These are phyloP conservation scores for Gambusia holbrooki DNA, from an alignment of 2,113 vertebrate genomes.

Conservation along the genomic window DNA sequence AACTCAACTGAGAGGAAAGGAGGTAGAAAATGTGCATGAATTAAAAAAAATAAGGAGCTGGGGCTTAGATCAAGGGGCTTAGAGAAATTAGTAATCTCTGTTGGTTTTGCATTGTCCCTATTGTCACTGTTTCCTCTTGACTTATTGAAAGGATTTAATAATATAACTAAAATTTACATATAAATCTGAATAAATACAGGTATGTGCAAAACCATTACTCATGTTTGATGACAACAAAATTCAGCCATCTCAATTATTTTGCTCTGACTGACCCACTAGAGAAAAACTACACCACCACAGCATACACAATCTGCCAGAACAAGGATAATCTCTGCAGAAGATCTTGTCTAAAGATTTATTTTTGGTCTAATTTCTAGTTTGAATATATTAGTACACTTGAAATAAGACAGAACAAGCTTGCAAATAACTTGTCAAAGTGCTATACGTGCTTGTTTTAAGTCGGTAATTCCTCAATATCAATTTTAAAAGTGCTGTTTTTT, in stretches of 20 bases:
- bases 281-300: neutral
- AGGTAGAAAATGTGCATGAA: neutral
- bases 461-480: too few relatives aligned
- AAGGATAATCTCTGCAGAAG: neutral
- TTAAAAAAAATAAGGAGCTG: slow-evolving; percentile 10
- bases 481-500: too few relatives aligned
- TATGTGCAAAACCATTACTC: neutral
- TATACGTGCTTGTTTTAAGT: too few relatives aligned
- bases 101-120: neutral
- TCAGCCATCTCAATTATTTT: neutral
- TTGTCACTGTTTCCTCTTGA: neutral
- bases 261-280: neutral
- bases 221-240: neutral
- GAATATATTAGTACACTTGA: too few relatives aligned
- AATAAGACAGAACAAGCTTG: too few relatives aligned
- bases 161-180: neutral
- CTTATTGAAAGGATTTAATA: neutral
- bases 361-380: too few relatives aligned
- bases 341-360: too few relatives aligned
- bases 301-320: neutral
- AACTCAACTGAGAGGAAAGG: neutral
- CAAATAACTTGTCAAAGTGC: too few relatives aligned
- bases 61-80: slow-evolving; percentile 29
- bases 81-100: neutral
- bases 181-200: neutral